A percentile compares a stretch with the other conserved stretches of the same genome.
Evolutionary conservation across 2,113 vertebrate species (phyloP).

Genomic region (Plotosus lineatus): DNA sequence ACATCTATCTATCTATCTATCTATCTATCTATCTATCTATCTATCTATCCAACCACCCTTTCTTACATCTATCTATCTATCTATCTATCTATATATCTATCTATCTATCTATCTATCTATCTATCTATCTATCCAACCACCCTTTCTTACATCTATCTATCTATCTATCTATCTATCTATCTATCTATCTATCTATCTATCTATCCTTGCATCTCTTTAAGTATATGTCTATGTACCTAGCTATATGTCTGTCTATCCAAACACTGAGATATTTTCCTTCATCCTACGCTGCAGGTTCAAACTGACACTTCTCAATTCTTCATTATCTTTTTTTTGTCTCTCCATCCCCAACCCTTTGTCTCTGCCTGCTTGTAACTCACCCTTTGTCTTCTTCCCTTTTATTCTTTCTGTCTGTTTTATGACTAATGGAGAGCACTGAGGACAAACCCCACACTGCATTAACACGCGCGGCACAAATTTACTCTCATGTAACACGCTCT

Average conservation of each 20-base stretch:
- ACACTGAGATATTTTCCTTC: too few species aligned
- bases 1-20: neutral
- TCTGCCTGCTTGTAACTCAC: neutral
- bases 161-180: neutral
- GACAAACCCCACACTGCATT: slow-evolving; percentile 3
- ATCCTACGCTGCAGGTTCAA: neutral
- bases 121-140: neutral
- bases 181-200: neutral
- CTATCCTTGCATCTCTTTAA: too few species aligned
- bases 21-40: neutral
- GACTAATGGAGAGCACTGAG: slow-evolving; percentile 22
- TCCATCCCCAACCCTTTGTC: slow-evolving; percentile 21
- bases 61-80: neutral
- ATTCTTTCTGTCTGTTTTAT: slow-evolving; percentile 25
- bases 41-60: neutral
- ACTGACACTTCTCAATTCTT: neutral
- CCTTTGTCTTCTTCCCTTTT: slow-evolving; percentile 14
- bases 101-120: neutral
- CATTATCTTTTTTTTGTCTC: slow-evolving; percentile 1
- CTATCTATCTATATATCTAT: neutral
- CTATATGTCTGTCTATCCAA: neutral
- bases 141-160: too few species aligned
- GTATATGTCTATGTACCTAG: neutral
- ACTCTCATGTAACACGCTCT: slow-evolving; percentile 14
- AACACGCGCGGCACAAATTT: neutral